A percentile compares a stretch with the other conserved stretches of the same genome.
phyloP scores from a whole-genome alignment of 2,888 invertebrate species.

The Itoplectis maculator region DNA sequence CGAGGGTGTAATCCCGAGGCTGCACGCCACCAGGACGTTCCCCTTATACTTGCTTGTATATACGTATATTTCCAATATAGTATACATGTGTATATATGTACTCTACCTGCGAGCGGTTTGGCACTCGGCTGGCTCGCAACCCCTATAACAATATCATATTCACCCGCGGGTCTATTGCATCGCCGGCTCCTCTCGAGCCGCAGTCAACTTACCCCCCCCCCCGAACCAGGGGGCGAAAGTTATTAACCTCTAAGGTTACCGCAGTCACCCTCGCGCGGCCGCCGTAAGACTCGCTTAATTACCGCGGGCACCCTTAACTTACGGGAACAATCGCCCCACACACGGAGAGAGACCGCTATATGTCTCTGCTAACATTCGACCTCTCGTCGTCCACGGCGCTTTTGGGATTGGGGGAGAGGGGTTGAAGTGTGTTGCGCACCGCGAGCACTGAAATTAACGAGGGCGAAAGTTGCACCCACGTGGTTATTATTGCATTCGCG shows the following conservation, averaged over 20 bases:
- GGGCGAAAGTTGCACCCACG: constrained; percentile 53
- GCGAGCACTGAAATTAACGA: constrained; percentile 61
- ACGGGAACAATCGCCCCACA: constrained; percentile 36
- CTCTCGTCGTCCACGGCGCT: too few relatives aligned
- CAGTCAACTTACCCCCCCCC: constrained; percentile 51
- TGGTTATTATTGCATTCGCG: constrained; percentile 46
- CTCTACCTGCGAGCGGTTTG: constrained; percentile 6
- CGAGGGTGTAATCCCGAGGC: constrained; percentile 64
- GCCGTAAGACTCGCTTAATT: constrained; percentile 80
- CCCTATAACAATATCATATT: constrained; percentile 83
- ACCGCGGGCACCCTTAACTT: constrained; percentile 79
- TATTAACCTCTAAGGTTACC: constrained; percentile 84
- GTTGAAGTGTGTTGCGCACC: constrained; percentile 42
- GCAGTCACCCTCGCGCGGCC: constrained; percentile 76
- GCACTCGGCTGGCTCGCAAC: constrained; percentile 57
- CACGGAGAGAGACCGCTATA: background rate
- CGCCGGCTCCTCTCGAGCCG: constrained; percentile 51
- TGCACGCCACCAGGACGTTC: constrained; percentile 48
- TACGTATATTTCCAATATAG: background rate
- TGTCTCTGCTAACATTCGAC: constrained; percentile 43
- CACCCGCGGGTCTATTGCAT: constrained; percentile 69
- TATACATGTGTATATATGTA: background rate
- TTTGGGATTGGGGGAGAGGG: too few relatives aligned
- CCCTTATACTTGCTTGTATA: constrained; percentile 1
- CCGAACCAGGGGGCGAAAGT: too few relatives aligned